These are phyloP conservation scores for Cryptocheilus praepositus DNA, from an alignment of 2,888 invertebrate genomes.

Conservation along the genomic window DNA sequence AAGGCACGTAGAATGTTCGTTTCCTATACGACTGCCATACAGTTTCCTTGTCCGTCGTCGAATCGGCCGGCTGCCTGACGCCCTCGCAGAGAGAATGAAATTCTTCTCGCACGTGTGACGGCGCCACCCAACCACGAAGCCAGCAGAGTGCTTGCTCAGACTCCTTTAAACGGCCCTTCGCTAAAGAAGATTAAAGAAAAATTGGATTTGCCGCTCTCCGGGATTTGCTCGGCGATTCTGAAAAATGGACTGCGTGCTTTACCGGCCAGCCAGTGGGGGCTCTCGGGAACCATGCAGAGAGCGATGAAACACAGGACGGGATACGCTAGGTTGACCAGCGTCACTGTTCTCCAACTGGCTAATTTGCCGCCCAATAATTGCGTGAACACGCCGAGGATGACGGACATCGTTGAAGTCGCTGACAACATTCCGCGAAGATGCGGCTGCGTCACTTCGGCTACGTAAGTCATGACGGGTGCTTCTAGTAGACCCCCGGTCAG, in stretches of 20 bases:
- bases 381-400: conserved; percentile 85
- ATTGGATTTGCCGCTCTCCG: not conserved
- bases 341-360: conserved; percentile 83
- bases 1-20: conserved; percentile 82
- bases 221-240: not conserved
- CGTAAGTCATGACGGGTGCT: conserved; percentile 89
- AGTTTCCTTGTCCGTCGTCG: conserved; percentile 27
- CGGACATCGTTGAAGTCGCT: conserved; percentile 85
- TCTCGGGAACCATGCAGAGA: conserved; percentile 86
- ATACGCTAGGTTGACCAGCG: conserved; percentile 81
- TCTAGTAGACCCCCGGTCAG: conserved; percentile 87
- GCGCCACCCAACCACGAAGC: conserved; percentile 86
- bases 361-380: conserved; percentile 86
- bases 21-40: conserved; percentile 76
- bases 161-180: conserved; percentile 79
- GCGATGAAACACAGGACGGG: conserved; percentile 81
- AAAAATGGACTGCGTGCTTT: conserved; percentile 13
- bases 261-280: conserved; percentile 87
- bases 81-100: conserved; percentile 76
- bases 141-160: conserved; percentile 84
- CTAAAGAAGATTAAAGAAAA: conserved; percentile 46
- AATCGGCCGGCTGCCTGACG: conserved; percentile 65
- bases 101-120: conserved; percentile 79
- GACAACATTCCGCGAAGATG: conserved; percentile 85
- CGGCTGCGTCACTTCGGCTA: conserved; percentile 89